These are phyloP conservation scores for Neoniphon sammara DNA, from an alignment of 2,797 vertebrate genomes.

Conservation along the genomic window DNA sequence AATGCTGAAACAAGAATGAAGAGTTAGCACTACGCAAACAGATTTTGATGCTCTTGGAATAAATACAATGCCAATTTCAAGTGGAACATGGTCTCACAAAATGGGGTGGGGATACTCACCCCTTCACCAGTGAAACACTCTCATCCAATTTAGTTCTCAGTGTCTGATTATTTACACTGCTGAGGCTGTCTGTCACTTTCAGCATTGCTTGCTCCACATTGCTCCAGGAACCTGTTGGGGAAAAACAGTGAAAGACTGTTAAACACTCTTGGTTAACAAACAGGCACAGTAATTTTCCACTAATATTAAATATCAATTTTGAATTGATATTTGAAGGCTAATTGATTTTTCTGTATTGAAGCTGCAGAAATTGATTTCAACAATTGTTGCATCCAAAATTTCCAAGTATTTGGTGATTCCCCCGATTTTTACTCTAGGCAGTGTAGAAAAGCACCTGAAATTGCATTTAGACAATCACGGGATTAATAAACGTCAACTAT, in stretches of 20 bases:
- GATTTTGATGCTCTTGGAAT: not conserved
- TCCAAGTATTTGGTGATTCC: too few species aligned
- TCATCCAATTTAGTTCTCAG: constrained; percentile 89
- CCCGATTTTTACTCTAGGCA: too few species aligned
- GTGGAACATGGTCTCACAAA: not conserved
- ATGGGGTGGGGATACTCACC: constrained; percentile 78
- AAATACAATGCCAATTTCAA: not conserved
- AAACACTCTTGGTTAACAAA: too few species aligned
- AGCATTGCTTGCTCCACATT: constrained; percentile 90
- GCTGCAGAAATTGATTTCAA: too few species aligned
- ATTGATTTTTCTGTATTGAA: too few species aligned
- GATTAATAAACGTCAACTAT: not conserved
- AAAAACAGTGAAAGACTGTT: not conserved
- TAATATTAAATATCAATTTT: too few species aligned
- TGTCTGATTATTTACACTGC: constrained; percentile 81
- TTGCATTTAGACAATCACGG: too few species aligned
- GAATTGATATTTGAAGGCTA: too few species aligned
- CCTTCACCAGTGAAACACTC: constrained; percentile 89
- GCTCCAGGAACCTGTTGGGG: constrained; percentile 88
- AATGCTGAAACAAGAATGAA: constrained; percentile 80
- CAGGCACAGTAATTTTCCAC: too few species aligned
- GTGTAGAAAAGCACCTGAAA: too few species aligned
- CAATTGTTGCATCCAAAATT: too few species aligned
- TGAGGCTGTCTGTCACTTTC: constrained; percentile 87
- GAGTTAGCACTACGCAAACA: not conserved